Evolutionary conservation across 2,888 invertebrate genomes (phyloP), one percentile per base, ranked within the genome.

Genomic region (Brachyopa scutellaris): DNA sequence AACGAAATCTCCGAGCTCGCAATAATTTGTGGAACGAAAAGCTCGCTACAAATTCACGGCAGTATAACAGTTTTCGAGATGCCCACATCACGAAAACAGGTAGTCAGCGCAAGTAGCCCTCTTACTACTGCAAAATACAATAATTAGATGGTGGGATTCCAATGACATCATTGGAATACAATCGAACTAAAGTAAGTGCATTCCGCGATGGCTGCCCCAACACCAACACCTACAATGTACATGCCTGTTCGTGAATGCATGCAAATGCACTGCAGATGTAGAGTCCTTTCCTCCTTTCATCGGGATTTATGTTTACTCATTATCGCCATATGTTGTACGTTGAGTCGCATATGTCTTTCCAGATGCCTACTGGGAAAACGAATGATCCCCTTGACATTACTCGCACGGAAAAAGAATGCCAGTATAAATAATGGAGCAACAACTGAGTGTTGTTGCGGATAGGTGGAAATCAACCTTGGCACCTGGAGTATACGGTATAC

Each of bases 361-460:
- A 61, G 53, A 17, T 47, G 23, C 26, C 55, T 62, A 17, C 15
- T 45, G 29, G 49, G 13, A 33, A 57, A 64, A 80, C 33, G 53
- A 55, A 73, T 79, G 67, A 80, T 69, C 62, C 57, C 74, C 74
- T 74, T 80, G 74, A 69, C 62, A 80, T 69, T 69, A 64, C 62
- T 29, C 13, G 53, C 23, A 31, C 11, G 45, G 51, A 36, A 49
- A 78, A n/a, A n/a, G 64, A 66, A 57, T 45, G 40, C 72, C 29
- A 19, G 57, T 2, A 49, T 79, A 79, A 79, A 73, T 79, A 74
- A 73, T 74, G 55, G 62, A 62, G 80, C 69, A 57, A 80, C 67
- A 74, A 74, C 49, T 69, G 66, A 62, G 49, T 64, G 47, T 40
- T 67, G 23, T 40, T 62, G 47, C 15, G 21, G 55, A 29, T 49